Conservation (phyloP, 2,888 invertebrate genomes). For the Sisyra terminalis region DNA sequence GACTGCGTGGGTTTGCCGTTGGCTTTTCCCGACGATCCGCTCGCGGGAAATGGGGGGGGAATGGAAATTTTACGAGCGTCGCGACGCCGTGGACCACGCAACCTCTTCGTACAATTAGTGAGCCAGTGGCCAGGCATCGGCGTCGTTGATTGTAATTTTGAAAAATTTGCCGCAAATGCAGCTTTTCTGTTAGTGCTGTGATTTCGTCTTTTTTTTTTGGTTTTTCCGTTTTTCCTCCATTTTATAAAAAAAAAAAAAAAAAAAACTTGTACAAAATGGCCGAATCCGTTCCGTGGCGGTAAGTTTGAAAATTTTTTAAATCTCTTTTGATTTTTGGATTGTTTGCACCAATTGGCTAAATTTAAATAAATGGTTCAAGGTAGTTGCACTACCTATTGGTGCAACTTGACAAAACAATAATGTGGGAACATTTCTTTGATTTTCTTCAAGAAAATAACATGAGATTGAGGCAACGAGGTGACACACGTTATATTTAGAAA, state of each 20-base stretch:
- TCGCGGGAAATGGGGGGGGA: neutral
- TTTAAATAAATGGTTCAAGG: too few relatives aligned
- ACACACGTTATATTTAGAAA: too few relatives aligned
- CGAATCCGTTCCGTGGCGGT: conserved; percentile 7
- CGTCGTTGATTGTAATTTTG: neutral
- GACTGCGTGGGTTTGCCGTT: conserved; percentile 1
- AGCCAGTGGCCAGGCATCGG: conserved; percentile 8
- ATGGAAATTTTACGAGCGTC: conserved; percentile 1
- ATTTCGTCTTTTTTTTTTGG: conserved; percentile 1
- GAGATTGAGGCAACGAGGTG: too few relatives aligned
- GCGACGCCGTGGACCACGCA: conserved; percentile 2
- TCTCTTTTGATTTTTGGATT: neutral
- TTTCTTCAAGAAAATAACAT: too few relatives aligned
- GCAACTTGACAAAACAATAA: too few relatives aligned
- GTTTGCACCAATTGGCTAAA: too few relatives aligned
- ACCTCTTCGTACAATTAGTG: neutral
- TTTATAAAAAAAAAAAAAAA: too few relatives aligned
- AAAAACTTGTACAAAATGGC: conserved; percentile 2
- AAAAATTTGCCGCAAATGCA: neutral
- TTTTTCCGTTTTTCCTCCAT: neutral
- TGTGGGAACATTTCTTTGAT: too few relatives aligned
- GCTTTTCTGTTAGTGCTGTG: neutral
- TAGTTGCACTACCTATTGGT: too few relatives aligned
- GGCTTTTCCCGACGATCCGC: too few relatives aligned
- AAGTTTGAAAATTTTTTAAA: neutral